Percentiles rank a stretch among this genome's conserved stretches.
Evolutionary conservation across 2,113 vertebrate genomes (phyloP).

Genomic region (Crotalus horridus): DNA sequence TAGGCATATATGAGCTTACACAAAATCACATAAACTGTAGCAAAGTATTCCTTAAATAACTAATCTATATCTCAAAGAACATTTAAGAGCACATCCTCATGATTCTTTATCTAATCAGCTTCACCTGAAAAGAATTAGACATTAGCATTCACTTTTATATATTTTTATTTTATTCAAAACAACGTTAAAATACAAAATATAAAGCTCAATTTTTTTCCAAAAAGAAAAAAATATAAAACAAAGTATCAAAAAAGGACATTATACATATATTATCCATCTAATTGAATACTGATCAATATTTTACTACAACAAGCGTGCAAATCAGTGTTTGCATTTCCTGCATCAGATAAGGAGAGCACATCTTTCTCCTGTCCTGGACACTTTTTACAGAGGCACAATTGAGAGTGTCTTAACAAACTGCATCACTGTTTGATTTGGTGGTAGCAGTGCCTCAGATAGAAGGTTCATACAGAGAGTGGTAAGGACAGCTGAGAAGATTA

Average conservation of each 20-base stretch:
- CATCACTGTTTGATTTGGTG: no score
- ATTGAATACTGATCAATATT: not conserved
- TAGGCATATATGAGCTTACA: not conserved
- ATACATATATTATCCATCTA: not conserved
- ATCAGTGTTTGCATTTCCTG: no score
- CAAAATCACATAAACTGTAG: not conserved
- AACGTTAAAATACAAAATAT: not conserved
- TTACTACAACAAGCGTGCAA: not conserved
- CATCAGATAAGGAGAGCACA: no score
- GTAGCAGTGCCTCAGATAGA: no score
- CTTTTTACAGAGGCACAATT: no score
- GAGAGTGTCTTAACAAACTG: no score
- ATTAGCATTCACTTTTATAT: not conserved
- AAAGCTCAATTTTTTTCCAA: not conserved
- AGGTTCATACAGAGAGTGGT: no score
- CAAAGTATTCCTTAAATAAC: not conserved
- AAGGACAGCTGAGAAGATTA: no score
- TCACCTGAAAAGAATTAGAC: not conserved
- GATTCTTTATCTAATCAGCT: not conserved
- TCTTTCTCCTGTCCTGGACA: no score
- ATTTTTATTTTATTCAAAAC: not conserved
- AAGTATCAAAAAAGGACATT: not conserved
- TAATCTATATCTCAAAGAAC: not conserved
- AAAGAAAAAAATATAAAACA: not conserved
- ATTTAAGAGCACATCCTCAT: not conserved